Evolutionary conservation across 2,888 invertebrate genomes (phyloP).

Genomic region (Teleiodes luculella): DNA sequence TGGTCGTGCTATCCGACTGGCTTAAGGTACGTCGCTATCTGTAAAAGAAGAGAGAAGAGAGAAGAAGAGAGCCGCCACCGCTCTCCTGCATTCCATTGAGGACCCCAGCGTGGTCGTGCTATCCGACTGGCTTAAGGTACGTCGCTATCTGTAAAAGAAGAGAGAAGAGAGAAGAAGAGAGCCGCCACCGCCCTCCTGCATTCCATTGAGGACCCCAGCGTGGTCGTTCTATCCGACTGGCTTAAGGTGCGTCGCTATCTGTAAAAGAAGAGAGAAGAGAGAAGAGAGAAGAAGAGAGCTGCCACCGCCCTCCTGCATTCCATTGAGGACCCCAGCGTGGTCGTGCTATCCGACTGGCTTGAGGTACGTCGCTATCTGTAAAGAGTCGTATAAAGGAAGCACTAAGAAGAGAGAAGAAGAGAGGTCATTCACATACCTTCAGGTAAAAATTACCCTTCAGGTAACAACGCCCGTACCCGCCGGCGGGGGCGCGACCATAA

Average conservation of each 20-base stretch:
- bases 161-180: constrained; percentile 91
- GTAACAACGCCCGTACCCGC: too few species aligned
- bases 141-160: neutral
- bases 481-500: too few species aligned
- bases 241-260: constrained; percentile 82
- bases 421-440: neutral
- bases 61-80: constrained; percentile 94
- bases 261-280: neutral
- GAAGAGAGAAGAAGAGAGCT: too few species aligned
- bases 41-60: constrained; percentile 80
- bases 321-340: too few species aligned
- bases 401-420: neutral
- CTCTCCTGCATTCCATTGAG: constrained; percentile 91
- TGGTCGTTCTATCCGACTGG: constrained; percentile 95
- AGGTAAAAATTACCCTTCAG: too few species aligned
- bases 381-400: neutral
- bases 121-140: constrained; percentile 93
- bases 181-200: constrained; percentile 93
- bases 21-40: constrained; percentile 82
- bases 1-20: constrained; percentile 95
- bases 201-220: constrained; percentile 94
- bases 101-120: constrained; percentile 95
- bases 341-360: too few species aligned
- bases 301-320: too few species aligned
- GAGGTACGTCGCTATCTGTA: neutral